Evolutionary conservation across 1,140 invertebrate genomes (phyloP).

Genomic region (Papilio dardanus): DNA sequence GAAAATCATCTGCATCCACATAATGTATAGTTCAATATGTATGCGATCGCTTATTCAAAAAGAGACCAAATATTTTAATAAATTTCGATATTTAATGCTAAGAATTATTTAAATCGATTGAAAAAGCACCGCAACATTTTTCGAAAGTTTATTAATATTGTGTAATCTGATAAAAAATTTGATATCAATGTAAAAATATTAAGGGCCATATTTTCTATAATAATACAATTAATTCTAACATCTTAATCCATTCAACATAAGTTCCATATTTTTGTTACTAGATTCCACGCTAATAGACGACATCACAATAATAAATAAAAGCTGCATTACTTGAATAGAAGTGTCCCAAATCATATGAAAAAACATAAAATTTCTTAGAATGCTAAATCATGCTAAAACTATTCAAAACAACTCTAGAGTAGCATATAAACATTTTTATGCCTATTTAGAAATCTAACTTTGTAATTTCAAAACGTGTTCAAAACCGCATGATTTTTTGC

Average conservation of each 20-base stretch:
- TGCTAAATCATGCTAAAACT: not conserved
- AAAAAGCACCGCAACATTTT: constrained; percentile 21
- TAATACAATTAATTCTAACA: not conserved
- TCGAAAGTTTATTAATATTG: constrained; percentile 11
- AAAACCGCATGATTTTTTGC: not conserved
- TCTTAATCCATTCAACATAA: not conserved
- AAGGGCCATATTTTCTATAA: not conserved
- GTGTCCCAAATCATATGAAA: not conserved
- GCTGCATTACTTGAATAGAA: not conserved
- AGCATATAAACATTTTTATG: not conserved
- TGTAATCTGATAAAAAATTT: not conserved
- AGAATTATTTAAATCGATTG: constrained; percentile 44
- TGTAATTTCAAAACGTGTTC: not conserved
- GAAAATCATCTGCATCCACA: constrained; percentile 78
- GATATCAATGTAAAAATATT: constrained; percentile 17
- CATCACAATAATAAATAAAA: too few relatives aligned
- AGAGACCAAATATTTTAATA: constrained; percentile 38
- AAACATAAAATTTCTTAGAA: not conserved
- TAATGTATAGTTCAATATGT: constrained; percentile 46
- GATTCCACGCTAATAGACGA: too few relatives aligned
- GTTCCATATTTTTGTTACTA: not conserved
- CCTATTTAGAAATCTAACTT: too few relatives aligned
- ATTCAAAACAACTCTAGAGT: not conserved
- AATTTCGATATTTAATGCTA: constrained; percentile 57
- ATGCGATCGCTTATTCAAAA: constrained; percentile 34